Evolutionary conservation across 2,113 vertebrate species (phyloP).

Genomic region (Cryptomyrus ogoouensis): DNA sequence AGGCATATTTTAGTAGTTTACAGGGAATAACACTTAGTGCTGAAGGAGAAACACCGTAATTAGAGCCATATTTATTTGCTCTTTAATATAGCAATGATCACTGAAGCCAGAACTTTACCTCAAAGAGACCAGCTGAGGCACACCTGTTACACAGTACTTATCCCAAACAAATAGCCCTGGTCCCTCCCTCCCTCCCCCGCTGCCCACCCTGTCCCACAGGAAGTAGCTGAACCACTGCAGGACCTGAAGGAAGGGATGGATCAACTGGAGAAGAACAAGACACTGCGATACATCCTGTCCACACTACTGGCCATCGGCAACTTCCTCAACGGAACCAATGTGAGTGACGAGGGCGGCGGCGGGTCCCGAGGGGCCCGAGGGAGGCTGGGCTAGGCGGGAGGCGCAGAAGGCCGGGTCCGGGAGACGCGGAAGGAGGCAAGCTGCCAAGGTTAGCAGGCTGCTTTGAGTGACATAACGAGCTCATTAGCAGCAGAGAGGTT

Average conservation of each 20-base stretch:
- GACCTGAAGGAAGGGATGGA: constrained; percentile 98
- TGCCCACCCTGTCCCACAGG: constrained; percentile 54
- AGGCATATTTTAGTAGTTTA: constrained; percentile 1
- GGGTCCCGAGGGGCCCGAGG: background rate
- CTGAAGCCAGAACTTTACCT: background rate
- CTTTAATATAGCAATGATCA: background rate
- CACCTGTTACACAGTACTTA: constrained; percentile 14
- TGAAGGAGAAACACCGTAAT: background rate
- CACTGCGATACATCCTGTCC: constrained; percentile 84
- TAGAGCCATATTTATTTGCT: background rate
- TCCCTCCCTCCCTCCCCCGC: constrained; percentile 24
- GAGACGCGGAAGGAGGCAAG: background rate
- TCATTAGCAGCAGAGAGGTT: background rate
- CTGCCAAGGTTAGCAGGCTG: background rate
- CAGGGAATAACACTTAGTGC: background rate
- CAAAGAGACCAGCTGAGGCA: background rate
- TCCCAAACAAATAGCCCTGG: background rate
- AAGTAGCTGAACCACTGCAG: constrained; percentile 92
- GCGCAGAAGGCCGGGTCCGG: background rate
- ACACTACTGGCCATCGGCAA: constrained; percentile 91
- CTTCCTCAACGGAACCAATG: constrained; percentile 92
- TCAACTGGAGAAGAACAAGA: constrained; percentile 93
- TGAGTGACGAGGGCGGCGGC: constrained; percentile 56
- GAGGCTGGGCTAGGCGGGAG: background rate
- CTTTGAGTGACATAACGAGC: background rate